Percentiles rank a stretch among this genome's conserved stretches.
Evolutionary conservation across 2,797 vertebrate species (phyloP).

Genomic region (Tokudaia muenninki): DNA sequence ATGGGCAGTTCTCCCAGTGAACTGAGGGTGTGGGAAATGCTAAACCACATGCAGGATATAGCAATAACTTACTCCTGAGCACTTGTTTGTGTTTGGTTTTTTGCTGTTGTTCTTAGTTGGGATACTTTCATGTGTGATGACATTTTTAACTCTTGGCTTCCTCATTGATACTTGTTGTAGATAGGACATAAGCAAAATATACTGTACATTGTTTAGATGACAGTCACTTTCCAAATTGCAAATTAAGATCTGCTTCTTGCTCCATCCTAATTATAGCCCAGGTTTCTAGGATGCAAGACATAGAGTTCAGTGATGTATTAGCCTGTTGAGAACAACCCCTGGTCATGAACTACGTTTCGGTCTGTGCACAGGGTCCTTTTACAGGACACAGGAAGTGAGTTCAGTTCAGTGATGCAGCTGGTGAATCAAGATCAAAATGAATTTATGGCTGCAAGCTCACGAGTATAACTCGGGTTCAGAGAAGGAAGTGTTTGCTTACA

Average conservation of each 20-base stretch:
- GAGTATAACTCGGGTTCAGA: background rate
- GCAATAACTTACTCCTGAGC: background rate
- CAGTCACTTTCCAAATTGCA: conserved; percentile 68
- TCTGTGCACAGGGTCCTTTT: background rate
- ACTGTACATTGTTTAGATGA: conserved; percentile 43
- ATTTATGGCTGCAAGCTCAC: background rate
- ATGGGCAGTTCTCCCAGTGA: background rate
- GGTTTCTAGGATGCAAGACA: conserved; percentile 62
- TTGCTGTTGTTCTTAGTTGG: conserved; percentile 57
- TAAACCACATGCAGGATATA: background rate
- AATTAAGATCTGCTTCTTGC: conserved; percentile 24
- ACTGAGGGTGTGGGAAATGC: background rate
- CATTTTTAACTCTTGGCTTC: conserved; percentile 55
- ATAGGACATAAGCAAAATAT: conserved; percentile 67
- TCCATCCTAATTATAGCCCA: conserved; percentile 12
- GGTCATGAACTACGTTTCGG: conserved; percentile 50
- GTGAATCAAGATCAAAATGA: background rate
- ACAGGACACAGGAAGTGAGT: conserved; percentile 45
- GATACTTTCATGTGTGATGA: conserved; percentile 53
- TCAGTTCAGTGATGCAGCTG: background rate
- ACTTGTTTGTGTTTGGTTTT: background rate
- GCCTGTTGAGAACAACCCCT: background rate
- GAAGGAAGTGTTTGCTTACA: conserved; percentile 6
- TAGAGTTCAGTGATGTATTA: conserved; percentile 47
- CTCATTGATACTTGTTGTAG: background rate